Percentiles rank a stretch among this genome's conserved stretches.
Conservation (phyloP, 2,113 vertebrate genomes). For the Aplodontia rufa region DNA sequence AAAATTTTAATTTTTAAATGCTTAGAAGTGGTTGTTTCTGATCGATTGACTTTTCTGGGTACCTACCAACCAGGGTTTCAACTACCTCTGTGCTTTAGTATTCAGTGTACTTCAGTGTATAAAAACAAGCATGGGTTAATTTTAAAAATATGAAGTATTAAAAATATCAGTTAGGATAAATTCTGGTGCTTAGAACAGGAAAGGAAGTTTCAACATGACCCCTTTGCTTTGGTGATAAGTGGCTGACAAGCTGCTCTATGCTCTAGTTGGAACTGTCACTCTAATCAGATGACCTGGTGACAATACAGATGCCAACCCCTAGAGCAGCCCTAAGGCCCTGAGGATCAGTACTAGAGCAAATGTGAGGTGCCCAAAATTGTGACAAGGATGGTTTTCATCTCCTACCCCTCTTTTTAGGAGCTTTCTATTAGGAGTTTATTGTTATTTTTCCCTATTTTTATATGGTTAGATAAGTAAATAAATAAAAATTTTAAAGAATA, state of each 20-base stretch:
- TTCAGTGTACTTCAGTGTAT: neutral
- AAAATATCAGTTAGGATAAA: neutral
- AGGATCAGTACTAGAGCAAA: neutral
- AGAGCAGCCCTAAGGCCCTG: neutral
- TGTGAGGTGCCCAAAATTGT: neutral
- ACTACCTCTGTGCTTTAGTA: neutral
- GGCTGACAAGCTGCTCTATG: neutral
- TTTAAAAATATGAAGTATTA: too few relatives aligned
- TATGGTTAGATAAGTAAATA: neutral
- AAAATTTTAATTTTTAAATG: too few relatives aligned
- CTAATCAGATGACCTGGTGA: neutral
- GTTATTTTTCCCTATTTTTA: neutral
- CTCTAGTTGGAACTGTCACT: neutral
- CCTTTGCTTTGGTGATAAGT: neutral
- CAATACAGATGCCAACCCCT: neutral
- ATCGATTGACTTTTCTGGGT: neutral
- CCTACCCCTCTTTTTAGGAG: neutral
- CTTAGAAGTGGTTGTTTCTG: neutral
- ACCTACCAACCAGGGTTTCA: neutral
- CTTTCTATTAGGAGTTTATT: neutral
- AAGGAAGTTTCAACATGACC: neutral
- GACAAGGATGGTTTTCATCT: neutral
- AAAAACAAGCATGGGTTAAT: neutral
- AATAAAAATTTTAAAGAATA: neutral
- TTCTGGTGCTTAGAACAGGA: neutral